These are phyloP conservation scores for Zophobas morio DNA, from an alignment of 1,140 invertebrate genomes.

Conservation along the genomic window DNA sequence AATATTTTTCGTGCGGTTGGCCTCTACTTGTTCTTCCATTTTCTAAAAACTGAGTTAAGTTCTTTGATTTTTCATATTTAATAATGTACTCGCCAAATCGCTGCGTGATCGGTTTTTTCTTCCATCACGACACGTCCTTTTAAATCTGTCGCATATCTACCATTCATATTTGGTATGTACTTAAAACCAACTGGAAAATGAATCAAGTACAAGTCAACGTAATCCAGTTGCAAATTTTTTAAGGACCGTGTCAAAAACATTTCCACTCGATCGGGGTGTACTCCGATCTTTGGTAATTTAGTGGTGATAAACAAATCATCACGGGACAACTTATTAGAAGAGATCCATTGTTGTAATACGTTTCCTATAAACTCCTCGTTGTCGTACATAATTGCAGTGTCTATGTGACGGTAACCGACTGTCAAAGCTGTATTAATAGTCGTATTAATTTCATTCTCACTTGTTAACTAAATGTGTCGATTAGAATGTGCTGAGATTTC, in stretches of 20 bases:
- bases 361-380: constrained; percentile 86
- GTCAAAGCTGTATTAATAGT: constrained; percentile 74
- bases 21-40: constrained; percentile 80
- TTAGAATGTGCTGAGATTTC: no score
- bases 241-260: constrained; percentile 53
- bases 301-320: no score
- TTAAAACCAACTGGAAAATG: background rate
- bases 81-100: constrained; percentile 77
- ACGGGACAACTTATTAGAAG: constrained; percentile 70
- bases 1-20: constrained; percentile 78
- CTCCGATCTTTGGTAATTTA: constrained; percentile 69
- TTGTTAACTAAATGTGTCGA: constrained; percentile 67
- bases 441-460: no score
- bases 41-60: constrained; percentile 67
- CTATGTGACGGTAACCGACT: constrained; percentile 80
- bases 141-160: background rate
- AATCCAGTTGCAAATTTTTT: constrained; percentile 50
- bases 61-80: constrained; percentile 45
- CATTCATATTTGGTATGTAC: background rate
- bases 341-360: constrained; percentile 81
- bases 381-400: constrained; percentile 80
- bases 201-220: constrained; percentile 56
- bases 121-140: constrained; percentile 72
- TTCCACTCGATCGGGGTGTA: constrained; percentile 22
- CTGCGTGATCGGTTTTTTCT: constrained; percentile 67